phyloP scores from a whole-genome alignment of 1,140 invertebrate genomes.

The Palaemon carinicauda region DNA sequence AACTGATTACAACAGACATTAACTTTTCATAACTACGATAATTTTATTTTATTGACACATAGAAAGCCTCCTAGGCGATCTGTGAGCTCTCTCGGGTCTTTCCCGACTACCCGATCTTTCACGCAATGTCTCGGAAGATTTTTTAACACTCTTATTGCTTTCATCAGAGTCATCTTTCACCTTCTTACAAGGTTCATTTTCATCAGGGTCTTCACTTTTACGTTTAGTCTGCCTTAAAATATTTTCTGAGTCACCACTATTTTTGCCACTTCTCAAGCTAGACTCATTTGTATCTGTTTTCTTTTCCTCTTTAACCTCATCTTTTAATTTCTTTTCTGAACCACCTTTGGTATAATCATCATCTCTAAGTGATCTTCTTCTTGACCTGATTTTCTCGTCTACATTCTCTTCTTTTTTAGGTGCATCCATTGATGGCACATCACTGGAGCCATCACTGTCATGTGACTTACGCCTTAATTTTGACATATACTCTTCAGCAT shows the following conservation, averaged over 20 bases:
- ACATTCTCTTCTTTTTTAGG: conserved; percentile 17
- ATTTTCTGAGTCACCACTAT: background rate
- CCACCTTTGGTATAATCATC: background rate
- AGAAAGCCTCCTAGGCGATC: conserved; percentile 39
- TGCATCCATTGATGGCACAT: background rate
- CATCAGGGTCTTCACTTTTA: conserved; percentile 9
- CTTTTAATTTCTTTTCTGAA: conserved; percentile 14
- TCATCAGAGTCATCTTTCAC: background rate
- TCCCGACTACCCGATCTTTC: conserved; percentile 40
- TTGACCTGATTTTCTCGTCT: conserved; percentile 29
- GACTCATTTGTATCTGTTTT: background rate
- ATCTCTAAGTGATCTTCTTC: conserved; percentile 33
- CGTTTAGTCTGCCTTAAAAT: background rate
- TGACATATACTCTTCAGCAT: conserved; percentile 43
- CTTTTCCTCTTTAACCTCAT: conserved; percentile 9
- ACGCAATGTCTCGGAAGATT: background rate
- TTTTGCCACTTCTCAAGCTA: background rate
- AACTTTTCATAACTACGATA: background rate
- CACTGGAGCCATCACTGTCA: background rate
- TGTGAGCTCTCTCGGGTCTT: conserved; percentile 38
- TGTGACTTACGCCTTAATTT: conserved; percentile 34
- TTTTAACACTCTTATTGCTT: background rate
- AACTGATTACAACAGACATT: background rate
- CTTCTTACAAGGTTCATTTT: background rate
- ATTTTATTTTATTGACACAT: conserved; percentile 38